Percentiles rank a stretch among this genome's conserved stretches.
These are phyloP conservation scores for Carabus problematicus DNA, from an alignment of 2,888 invertebrate genomes.

Conservation along the genomic window DNA sequence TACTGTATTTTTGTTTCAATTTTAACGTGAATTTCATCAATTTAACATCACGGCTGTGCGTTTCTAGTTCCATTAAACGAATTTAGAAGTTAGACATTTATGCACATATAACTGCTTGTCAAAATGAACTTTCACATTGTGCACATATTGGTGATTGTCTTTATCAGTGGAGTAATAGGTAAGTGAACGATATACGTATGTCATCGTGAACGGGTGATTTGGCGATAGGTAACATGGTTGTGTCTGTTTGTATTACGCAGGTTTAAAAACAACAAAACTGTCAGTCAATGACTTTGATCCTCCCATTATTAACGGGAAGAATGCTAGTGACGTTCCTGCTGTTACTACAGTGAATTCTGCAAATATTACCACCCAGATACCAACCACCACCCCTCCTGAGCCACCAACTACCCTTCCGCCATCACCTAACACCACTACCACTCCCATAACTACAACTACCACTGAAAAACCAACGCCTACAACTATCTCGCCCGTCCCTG, in stretches of 20 bases:
- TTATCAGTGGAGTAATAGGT: constrained; percentile 31
- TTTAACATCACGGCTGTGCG: too few species aligned
- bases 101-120: too few species aligned
- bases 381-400: constrained; percentile 44
- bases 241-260: neutral
- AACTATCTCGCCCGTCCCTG: constrained; percentile 33
- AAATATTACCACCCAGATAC: constrained; percentile 45
- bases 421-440: constrained; percentile 43
- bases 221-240: neutral
- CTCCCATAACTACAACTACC: constrained; percentile 41
- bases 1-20: too few species aligned
- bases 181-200: constrained; percentile 9
- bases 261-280: neutral
- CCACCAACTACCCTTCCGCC: constrained; percentile 44
- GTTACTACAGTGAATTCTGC: constrained; percentile 41
- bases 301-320: constrained; percentile 22
- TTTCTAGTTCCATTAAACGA: too few species aligned
- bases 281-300: neutral
- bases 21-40: too few species aligned
- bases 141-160: constrained; percentile 22
- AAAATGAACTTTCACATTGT: neutral
- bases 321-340: constrained; percentile 18
- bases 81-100: too few species aligned
- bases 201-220: neutral
- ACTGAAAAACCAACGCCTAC: constrained; percentile 39